Percentiles rank a stretch among this genome's conserved stretches.
These are phyloP conservation scores for Pseudolaguvia tuberculata DNA, from an alignment of 2,113 vertebrate species.

Conservation along the genomic window DNA sequence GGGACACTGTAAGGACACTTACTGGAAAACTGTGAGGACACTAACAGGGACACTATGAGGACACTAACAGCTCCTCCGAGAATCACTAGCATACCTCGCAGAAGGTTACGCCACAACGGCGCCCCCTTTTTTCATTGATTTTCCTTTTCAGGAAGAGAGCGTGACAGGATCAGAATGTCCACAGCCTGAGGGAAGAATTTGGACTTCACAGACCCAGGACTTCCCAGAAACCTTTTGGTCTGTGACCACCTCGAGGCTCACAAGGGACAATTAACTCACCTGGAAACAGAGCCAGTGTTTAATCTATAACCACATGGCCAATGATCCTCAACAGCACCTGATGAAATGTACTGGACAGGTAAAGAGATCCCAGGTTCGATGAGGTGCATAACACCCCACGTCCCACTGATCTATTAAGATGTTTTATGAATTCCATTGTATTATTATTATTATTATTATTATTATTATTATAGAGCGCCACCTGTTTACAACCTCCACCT, in stretches of 20 bases:
- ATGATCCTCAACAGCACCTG: not conserved
- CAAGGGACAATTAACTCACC: not conserved
- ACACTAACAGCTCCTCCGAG: slow-evolving; percentile 14
- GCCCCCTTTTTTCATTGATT: too few species aligned
- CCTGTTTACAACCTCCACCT: too few species aligned
- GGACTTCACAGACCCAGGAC: not conserved
- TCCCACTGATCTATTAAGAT: too few species aligned
- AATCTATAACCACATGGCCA: not conserved
- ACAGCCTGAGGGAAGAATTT: slow-evolving; percentile 1
- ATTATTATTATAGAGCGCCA: not conserved
- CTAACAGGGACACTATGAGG: slow-evolving; percentile 1
- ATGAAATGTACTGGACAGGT: not conserved
- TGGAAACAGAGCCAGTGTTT: slow-evolving; percentile 8
- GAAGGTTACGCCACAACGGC: not conserved
- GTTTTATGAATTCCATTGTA: not conserved
- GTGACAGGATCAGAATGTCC: slow-evolving; percentile 7
- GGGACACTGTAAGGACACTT: too few species aligned
- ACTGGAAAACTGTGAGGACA: not conserved
- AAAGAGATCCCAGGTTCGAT: too few species aligned
- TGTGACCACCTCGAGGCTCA: not conserved
- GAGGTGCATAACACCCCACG: too few species aligned
- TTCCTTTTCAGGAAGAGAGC: slow-evolving; percentile 14
- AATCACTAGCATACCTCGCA: not conserved
- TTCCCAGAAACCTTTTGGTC: slow-evolving; percentile 1
- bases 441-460: too few species aligned